Evolutionary conservation across 2,888 invertebrate genomes (phyloP), one percentile per base, ranked within the genome.

Genomic region (Thera obeliscata): DNA sequence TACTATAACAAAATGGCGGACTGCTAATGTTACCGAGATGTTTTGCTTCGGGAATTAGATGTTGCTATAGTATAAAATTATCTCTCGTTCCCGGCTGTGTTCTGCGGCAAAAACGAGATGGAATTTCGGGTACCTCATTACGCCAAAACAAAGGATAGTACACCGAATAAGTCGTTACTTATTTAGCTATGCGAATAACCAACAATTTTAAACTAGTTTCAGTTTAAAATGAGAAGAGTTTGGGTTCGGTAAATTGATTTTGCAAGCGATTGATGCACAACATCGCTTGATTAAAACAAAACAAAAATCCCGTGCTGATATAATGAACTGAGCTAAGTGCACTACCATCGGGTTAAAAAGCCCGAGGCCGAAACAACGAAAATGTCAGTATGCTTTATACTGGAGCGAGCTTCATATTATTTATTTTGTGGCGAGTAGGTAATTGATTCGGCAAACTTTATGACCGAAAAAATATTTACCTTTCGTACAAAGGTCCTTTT

Each of bases 401-500:
- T 68, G 71, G 69, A 72, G 75, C 78, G 77, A 76, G 83, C 81
- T 84, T 83, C 83, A 85, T 84, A 46, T 82, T 81, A 82, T 79
- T 80, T 84, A 82, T 83, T 84, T 87, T 85, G 81, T 81, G 75
- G 76, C 70, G 72, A 81, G 88, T 22, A 22, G 22, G 22, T 88
- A 58, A 89, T 88, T 90, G 87, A 87, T 88, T 87, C 86, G 84
- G 82, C 77, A 81, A 86, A 85, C 84, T 89, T 86, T 86, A 83
- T 81, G 81, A 83, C 81, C 78, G 74, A 78, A 80, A 83, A 84
- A 85, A 87, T 83, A 82, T 86, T 83, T 85, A 78, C 80, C 77
- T 58, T 62, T 52, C 8, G 52, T 66, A 49, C 56, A 35, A 56
- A 35, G 48, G 33, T 52, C 49, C 52, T 64, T 9, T 55, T 33